Evolutionary conservation across 2,888 invertebrate genomes (phyloP).

Genomic region (Lobophora halterata): DNA sequence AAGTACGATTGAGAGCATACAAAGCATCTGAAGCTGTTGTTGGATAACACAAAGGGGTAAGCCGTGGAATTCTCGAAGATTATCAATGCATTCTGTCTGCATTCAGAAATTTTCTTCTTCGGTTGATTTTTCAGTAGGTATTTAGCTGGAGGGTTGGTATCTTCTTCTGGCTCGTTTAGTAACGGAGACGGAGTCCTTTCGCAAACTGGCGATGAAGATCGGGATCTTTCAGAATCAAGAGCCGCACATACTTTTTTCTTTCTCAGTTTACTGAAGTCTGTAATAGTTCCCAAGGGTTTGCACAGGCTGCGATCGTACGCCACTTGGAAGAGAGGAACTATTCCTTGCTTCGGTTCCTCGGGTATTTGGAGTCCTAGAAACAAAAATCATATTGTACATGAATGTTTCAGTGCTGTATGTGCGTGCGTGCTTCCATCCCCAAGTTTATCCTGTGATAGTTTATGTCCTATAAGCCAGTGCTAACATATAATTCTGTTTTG

Average conservation of each 20-base stretch:
- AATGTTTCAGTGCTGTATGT: constrained; percentile 10
- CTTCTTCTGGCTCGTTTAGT: constrained; percentile 23
- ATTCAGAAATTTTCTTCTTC: constrained; percentile 46
- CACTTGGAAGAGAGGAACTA: constrained; percentile 73
- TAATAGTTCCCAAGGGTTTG: constrained; percentile 66
- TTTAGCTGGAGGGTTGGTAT: constrained; percentile 24
- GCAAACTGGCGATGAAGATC: constrained; percentile 55
- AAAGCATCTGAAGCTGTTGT: constrained; percentile 73
- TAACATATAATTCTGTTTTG: too few relatives aligned
- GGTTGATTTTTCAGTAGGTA: constrained; percentile 26
- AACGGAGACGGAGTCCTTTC: constrained; percentile 26
- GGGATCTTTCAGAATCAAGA: constrained; percentile 32
- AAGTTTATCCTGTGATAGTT: constrained; percentile 1
- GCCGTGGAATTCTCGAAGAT: constrained; percentile 69
- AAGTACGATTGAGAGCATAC: constrained; percentile 66
- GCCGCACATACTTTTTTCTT: constrained; percentile 20
- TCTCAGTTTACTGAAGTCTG: constrained; percentile 57
- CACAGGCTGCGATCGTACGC: constrained; percentile 69
- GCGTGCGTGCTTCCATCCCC: constrained; percentile 13
- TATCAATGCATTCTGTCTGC: constrained; percentile 61
- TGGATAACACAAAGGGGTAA: constrained; percentile 70
- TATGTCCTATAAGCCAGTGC: constrained; percentile 9
- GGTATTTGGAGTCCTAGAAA: constrained; percentile 64
- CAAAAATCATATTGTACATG: constrained; percentile 45
- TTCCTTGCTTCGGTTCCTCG: constrained; percentile 44